Evolutionary conservation across 2,888 invertebrate species (phyloP).

Genomic region (Altica lythri): DNA sequence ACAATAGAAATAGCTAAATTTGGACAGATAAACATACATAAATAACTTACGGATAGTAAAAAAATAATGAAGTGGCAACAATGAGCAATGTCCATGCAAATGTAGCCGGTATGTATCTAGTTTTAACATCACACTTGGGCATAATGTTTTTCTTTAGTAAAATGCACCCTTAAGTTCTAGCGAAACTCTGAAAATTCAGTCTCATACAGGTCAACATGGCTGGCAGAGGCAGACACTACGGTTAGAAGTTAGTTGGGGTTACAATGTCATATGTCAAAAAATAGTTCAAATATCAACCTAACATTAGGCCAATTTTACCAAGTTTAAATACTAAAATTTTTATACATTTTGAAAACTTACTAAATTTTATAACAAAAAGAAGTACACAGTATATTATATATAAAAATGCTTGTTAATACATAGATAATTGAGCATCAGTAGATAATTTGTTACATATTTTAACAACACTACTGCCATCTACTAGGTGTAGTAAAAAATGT

Average conservation of each 20-base stretch:
- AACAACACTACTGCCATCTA: too few species aligned
- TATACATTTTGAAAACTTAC: too few species aligned
- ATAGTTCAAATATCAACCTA: too few species aligned
- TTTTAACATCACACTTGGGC: constrained; percentile 96
- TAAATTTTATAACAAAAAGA: too few species aligned
- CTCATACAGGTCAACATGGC: constrained; percentile 57
- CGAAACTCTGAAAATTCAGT: constrained; percentile 47
- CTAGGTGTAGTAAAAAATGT: too few species aligned
- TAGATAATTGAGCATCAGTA: too few species aligned
- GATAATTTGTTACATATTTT: too few species aligned
- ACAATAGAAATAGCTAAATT: constrained; percentile 36
- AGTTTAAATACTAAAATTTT: too few species aligned
- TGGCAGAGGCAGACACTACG: constrained; percentile 40
- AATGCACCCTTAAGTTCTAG: constrained; percentile 49
- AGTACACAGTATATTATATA: too few species aligned
- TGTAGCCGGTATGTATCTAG: constrained; percentile 96
- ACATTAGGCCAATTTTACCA: too few species aligned
- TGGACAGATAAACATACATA: constrained; percentile 44
- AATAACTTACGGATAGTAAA: constrained; percentile 94
- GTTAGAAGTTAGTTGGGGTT: constrained; percentile 19
- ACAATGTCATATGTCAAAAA: constrained; percentile 13
- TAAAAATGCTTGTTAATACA: too few species aligned
- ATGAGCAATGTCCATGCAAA: constrained; percentile 97
- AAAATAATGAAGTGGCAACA: constrained; percentile 92
- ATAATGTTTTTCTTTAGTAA: constrained; percentile 62